A percentile compares a stretch with the other conserved stretches of the same genome.
Evolutionary conservation across 2,888 invertebrate species (phyloP).

Genomic region (Heliconius sara): DNA sequence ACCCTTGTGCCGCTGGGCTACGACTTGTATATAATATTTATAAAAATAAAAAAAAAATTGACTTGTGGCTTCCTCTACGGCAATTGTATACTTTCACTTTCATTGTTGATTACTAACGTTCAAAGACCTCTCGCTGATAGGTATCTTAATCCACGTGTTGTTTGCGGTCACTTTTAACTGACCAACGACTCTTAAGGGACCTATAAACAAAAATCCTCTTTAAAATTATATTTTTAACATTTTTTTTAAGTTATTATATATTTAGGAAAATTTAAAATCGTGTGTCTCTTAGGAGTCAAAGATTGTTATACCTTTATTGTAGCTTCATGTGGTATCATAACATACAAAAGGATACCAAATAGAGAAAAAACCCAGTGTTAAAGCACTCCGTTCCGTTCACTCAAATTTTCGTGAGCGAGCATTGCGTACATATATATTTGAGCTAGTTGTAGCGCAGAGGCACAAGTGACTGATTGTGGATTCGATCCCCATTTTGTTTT

Average conservation of each 20-base stretch:
- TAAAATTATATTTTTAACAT: no score
- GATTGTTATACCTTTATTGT: no score
- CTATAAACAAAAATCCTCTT: no score
- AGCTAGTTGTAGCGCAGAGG: not conserved
- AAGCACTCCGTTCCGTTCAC: not conserved
- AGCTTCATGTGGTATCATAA: not conserved
- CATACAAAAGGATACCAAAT: no score
- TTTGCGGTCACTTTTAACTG: not conserved
- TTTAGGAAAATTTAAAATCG: no score
- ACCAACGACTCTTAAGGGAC: not conserved
- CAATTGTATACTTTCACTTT: conserved; percentile 33
- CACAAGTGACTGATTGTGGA: no score
- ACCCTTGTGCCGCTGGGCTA: no score
- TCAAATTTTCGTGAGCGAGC: not conserved
- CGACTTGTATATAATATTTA: not conserved
- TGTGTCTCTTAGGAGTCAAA: no score
- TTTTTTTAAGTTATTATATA: no score
- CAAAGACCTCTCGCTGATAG: conserved; percentile 27
- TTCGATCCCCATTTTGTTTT: no score
- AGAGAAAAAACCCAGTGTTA: not conserved
- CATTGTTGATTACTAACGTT: conserved; percentile 27
- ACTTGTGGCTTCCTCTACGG: conserved; percentile 6
- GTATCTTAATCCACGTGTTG: not conserved
- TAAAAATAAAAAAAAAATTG: not conserved
- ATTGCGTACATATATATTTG: not conserved